Evolutionary conservation across 2,113 vertebrate species (phyloP).

Genomic region (Myiozetetes cayanensis): DNA sequence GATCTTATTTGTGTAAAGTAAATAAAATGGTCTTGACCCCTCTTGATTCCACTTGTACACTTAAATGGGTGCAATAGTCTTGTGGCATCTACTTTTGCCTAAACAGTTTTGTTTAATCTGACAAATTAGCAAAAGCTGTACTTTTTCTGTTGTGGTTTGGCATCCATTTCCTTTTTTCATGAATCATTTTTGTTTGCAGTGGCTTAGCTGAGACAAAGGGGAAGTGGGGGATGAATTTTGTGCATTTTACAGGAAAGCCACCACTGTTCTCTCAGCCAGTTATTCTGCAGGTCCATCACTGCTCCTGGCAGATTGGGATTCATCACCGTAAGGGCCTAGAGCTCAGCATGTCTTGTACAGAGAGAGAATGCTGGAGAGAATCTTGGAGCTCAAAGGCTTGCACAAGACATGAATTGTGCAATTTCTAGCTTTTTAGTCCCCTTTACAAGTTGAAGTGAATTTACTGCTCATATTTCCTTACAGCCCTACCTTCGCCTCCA

Average conservation of each 20-base stretch:
- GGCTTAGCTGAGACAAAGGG: neutral
- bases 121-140: neutral
- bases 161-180: neutral
- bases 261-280: neutral
- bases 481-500: neutral
- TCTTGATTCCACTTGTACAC: neutral
- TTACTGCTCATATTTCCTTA: neutral
- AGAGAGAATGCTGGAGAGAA: neutral
- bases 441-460: neutral
- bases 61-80: neutral
- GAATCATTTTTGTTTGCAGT: neutral
- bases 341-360: neutral
- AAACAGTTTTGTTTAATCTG: neutral
- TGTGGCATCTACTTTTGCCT: neutral
- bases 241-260: neutral
- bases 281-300: neutral
- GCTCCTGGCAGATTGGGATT: neutral
- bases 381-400: neutral
- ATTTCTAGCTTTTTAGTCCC: neutral
- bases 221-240: neutral
- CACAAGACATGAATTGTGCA: neutral
- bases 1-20: conserved; percentile 3
- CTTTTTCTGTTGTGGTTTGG: neutral
- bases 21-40: conserved; percentile 50
- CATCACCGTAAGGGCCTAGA: neutral